A percentile compares a stretch with the other conserved stretches of the same genome.
Conservation (phyloP, 2,888 invertebrate genomes). For the Tipula unca region DNA sequence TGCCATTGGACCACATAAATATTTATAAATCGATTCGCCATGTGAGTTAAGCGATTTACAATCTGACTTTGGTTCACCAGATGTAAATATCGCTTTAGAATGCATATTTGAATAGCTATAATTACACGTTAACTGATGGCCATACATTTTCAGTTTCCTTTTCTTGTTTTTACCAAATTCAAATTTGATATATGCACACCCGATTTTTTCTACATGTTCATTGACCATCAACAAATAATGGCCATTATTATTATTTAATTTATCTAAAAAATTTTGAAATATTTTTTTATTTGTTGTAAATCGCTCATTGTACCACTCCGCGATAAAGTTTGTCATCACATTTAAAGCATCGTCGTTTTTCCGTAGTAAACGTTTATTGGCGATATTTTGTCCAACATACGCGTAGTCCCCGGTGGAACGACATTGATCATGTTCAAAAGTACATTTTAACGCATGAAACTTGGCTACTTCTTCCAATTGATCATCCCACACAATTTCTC, state of each 20-base stretch:
- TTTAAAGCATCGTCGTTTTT: neutral
- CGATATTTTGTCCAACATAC: neutral
- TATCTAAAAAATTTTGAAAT: neutral
- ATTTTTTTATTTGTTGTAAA: neutral
- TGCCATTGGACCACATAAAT: neutral
- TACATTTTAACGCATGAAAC: neutral
- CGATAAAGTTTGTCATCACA: neutral
- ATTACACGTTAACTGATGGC: constrained; percentile 10
- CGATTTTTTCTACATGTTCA: neutral
- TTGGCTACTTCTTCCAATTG: neutral
- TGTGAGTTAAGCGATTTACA: neutral
- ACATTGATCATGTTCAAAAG: neutral
- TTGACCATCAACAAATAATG: neutral
- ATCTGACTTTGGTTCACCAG: neutral
- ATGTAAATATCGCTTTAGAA: neutral
- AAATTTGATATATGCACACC: neutral
- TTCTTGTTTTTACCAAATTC: neutral
- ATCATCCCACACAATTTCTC: neutral
- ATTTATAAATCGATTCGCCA: neutral
- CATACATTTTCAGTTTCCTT: neutral
- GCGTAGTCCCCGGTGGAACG: neutral
- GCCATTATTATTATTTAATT: neutral
- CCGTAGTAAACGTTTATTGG: neutral
- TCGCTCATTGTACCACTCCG: neutral
- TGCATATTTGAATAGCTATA: neutral